Percentiles rank a stretch among this genome's conserved stretches.
phyloP scores from a whole-genome alignment of 2,888 invertebrate species.

The Frankliniella fusca region DNA sequence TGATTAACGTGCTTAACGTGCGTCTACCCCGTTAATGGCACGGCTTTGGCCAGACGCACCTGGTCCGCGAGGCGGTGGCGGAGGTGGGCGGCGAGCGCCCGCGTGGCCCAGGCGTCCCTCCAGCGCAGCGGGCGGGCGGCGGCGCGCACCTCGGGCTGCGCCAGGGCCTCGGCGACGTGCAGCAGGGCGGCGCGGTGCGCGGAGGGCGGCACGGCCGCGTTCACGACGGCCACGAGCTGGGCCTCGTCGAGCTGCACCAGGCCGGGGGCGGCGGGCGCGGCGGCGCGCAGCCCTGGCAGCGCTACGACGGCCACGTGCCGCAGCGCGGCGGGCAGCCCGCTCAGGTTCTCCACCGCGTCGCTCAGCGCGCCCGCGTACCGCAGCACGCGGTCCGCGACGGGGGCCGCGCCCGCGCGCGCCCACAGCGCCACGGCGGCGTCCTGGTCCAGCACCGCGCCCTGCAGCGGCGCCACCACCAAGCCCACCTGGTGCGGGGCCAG shows the following conservation, averaged over 20 bases:
- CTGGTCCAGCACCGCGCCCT: background rate
- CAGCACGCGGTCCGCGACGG: background rate
- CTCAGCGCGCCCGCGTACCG: background rate
- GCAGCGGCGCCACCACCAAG: background rate
- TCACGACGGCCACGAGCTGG: background rate
- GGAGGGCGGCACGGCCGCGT: background rate
- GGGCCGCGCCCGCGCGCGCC: background rate
- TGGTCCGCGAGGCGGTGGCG: constrained; percentile 15
- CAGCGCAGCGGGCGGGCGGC: background rate
- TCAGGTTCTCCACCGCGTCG: background rate
- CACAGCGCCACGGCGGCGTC: background rate
- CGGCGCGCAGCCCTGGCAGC: background rate
- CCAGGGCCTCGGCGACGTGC: background rate
- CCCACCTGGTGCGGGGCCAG: background rate
- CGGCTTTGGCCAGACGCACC: background rate
- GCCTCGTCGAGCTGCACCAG: background rate
- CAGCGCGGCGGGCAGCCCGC: background rate
- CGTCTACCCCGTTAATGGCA: no score
- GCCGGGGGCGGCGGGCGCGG: background rate
- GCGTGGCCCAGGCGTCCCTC: background rate
- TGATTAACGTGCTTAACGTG: no score
- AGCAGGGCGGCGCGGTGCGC: constrained; percentile 2
- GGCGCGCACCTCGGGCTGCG: background rate
- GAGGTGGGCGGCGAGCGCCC: background rate
- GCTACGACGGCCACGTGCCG: background rate